Evolutionary conservation across 1,140 invertebrate genomes (phyloP), one percentile per base, ranked within the genome.

Genomic region (Scaptomyza montana): DNA sequence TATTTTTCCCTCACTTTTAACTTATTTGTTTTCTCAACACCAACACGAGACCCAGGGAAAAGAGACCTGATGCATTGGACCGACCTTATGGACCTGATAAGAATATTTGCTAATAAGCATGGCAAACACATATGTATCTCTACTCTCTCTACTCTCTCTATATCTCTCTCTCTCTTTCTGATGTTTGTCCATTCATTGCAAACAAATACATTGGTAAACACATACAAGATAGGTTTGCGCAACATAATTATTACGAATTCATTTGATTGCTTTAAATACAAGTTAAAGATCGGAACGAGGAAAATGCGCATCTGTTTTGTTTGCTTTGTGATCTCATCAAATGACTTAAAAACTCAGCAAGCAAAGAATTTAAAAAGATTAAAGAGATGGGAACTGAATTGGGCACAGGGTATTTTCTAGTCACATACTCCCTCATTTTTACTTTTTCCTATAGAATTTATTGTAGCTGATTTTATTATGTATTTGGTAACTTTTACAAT

Each of bases 91-190:
- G 50, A 64, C 45, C 57, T 50, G 81, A 86, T 86, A 86, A 87
- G 68, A 87, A 73, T 86, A 77, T 86, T 86, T 86, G 84, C 82
- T 87, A 86, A 86, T 86, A 87, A 86, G 75, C 78, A 76, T 61
- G 50, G 62, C 60, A 86, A 86, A 87, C 82, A 77, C 50, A 57
- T 68, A n/a, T n/a, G n/a, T n/a, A 65, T 59, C 43, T 62, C 47
- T 68, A 28, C 49, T 30, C 39, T 55, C 47, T 63, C 28, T 49
- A n/a, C 21, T 25, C 21, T 25, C 21, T 25, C 21, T 25, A 1
- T 25, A 1, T 62, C 62, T 36, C 49, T 30, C 12, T 43, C 2
- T 43, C 39, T 43, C 12, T 3, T 12, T 5, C 39, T 41, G 10
- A 4, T 61, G 55, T 64, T 69, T 74, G 56, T 57, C 46, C 71